phyloP scores from a whole-genome alignment of 2,888 invertebrate genomes.

The Lepidochitona cinerea region DNA sequence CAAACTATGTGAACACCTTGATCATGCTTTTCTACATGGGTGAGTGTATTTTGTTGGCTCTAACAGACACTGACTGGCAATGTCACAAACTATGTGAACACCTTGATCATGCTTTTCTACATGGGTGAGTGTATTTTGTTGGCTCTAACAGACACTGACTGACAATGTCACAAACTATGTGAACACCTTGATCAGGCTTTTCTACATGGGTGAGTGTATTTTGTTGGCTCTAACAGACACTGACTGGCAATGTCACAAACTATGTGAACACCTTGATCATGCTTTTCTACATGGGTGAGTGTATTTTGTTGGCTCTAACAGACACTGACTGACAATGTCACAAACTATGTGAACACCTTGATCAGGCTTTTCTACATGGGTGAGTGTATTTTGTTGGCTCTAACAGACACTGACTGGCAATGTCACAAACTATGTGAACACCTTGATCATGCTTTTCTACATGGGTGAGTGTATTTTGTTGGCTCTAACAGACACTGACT shows the following conservation, averaged over 20 bases:
- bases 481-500: too few species aligned
- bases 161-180: constrained; percentile 60
- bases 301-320: too few species aligned
- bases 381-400: too few species aligned
- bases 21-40: constrained; percentile 67
- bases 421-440: constrained; percentile 63
- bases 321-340: too few species aligned
- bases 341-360: constrained; percentile 63
- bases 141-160: too few species aligned
- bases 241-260: constrained; percentile 59
- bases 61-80: too few species aligned
- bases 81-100: constrained; percentile 63
- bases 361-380: constrained; percentile 67
- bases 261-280: constrained; percentile 66
- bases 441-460: constrained; percentile 64
- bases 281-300: constrained; percentile 67
- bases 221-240: too few species aligned
- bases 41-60: too few species aligned
- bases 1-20: constrained; percentile 63
- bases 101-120: constrained; percentile 64
- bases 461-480: too few species aligned
- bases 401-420: too few species aligned
- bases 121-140: too few species aligned
- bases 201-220: constrained; percentile 67
- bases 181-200: constrained; percentile 66